phyloP scores from a whole-genome alignment of 1,140 invertebrate species.

The Sarcophaga peregrina region DNA sequence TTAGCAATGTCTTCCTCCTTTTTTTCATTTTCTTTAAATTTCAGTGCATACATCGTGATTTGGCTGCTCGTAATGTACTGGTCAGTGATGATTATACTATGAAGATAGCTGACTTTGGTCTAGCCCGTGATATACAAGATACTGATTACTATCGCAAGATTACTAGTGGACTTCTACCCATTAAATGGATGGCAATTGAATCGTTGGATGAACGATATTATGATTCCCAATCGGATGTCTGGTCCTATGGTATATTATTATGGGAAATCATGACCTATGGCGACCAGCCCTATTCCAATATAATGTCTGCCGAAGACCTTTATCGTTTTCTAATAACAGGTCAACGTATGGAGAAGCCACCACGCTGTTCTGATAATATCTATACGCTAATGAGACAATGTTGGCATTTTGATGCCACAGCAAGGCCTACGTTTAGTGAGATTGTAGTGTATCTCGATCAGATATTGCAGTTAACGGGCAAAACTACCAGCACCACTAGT shows the following conservation, averaged over 20 bases:
- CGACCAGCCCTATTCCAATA: slow-evolving; percentile 89
- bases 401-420: slow-evolving; percentile 89
- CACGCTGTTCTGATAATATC: slow-evolving; percentile 90
- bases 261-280: slow-evolving; percentile 97
- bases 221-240: slow-evolving; percentile 96
- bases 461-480: slow-evolving; percentile 76
- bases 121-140: slow-evolving; percentile 94
- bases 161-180: slow-evolving; percentile 93
- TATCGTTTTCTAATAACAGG: slow-evolving; percentile 88
- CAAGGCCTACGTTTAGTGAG: slow-evolving; percentile 87
- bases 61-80: slow-evolving; percentile 96
- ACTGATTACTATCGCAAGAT: slow-evolving; percentile 98
- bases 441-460: slow-evolving; percentile 89
- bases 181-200: slow-evolving; percentile 99
- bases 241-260: slow-evolving; percentile 93
- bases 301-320: slow-evolving; percentile 82
- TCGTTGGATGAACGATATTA: slow-evolving; percentile 94
- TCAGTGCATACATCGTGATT: slow-evolving; percentile 95
- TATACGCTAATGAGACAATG: slow-evolving; percentile 94
- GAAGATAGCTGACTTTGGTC: slow-evolving; percentile 98
- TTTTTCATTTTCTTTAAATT: slow-evolving; percentile 52
- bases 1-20: too few relatives aligned
- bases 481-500: slow-evolving; percentile 69
- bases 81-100: slow-evolving; percentile 91
- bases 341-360: slow-evolving; percentile 93